Evolutionary conservation across 2,888 invertebrate species (phyloP), one percentile per base, ranked within the genome.

Genomic region (Sphecodes monilicornis): DNA sequence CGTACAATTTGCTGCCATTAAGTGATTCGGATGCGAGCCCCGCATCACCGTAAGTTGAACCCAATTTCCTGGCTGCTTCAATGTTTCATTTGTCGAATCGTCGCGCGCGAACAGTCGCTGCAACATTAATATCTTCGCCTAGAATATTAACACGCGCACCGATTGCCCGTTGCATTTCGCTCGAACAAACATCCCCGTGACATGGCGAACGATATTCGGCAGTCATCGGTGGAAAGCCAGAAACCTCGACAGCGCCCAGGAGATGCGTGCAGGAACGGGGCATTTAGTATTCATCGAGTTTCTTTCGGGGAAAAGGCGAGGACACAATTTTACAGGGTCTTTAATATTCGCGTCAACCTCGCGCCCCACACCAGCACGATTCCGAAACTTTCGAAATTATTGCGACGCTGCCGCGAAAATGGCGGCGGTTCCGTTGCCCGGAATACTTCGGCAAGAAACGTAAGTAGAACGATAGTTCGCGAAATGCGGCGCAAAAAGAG

Each of bases 311-410:
- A 6, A 41, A 29, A 29, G 32, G 39, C 22, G 39, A 5, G 68
- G 26, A 43, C 36, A 66, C 41, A 32, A 64, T 64, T 32, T 64
- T 64, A 41, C 18, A 29, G 22, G 13, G 29, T 75, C 75, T 66
- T 75, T 75, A 75, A 75, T 75, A 70, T 69, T 69, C 39, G 60
- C 46, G 76, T 46, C 66, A 76, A 57, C 69, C n/a, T 76, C 54
- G 36, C 69, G 36, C n/a, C 50, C 39, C 39, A 54, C 54, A n/a
- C 8, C 50, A 50, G 16, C 75, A 29, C 50, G 75, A 29, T 41
- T 43, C 43, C 32, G 64, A 75, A 64, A 75, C 43, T 75, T 75
- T 64, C 68, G 43, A 64, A 75, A 75, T 60, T 75, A 64, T 64
- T 73, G 36, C 72, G 18, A 22, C 32, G 36, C 29, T 66, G 66